A percentile compares a stretch with the other conserved stretches of the same genome.
Evolutionary conservation across 2,888 invertebrate species (phyloP).

Genomic region (Macrosiphum euphorbiae): DNA sequence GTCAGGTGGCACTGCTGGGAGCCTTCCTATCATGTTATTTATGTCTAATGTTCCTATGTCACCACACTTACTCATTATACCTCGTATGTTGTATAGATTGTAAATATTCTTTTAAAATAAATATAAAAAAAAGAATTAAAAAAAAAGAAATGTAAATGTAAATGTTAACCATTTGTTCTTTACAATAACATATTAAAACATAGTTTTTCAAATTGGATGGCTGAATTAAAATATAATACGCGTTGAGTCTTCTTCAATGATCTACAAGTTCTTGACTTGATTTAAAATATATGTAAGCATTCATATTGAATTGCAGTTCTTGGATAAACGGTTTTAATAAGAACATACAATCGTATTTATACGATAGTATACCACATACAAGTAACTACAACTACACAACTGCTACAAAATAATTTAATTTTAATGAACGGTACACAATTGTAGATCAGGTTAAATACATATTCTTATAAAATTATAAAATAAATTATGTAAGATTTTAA

Average conservation of each 20-base stretch:
- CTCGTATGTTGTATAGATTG: too few relatives aligned
- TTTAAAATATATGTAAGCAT: neutral
- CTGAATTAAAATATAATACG: neutral
- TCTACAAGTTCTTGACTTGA: neutral
- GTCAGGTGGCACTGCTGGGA: too few relatives aligned
- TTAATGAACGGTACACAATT: neutral
- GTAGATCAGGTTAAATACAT: neutral
- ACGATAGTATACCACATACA: neutral
- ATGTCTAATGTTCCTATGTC: too few relatives aligned
- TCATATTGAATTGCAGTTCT: neutral
- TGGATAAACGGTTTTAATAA: neutral
- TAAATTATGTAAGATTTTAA: neutral
- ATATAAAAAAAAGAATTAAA: too few relatives aligned
- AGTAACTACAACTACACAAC: neutral
- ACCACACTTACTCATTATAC: too few relatives aligned
- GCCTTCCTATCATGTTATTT: too few relatives aligned
- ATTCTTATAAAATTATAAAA: neutral
- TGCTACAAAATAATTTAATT: neutral
- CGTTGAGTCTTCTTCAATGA: neutral
- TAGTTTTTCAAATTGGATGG: neutral
- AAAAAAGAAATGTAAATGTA: too few relatives aligned
- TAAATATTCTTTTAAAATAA: too few relatives aligned
- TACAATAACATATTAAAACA: too few relatives aligned
- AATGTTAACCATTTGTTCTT: too few relatives aligned
- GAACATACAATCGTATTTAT: neutral